Conservation (phyloP, 2,888 invertebrate genomes). For the Ganaspis brasiliensis region DNA sequence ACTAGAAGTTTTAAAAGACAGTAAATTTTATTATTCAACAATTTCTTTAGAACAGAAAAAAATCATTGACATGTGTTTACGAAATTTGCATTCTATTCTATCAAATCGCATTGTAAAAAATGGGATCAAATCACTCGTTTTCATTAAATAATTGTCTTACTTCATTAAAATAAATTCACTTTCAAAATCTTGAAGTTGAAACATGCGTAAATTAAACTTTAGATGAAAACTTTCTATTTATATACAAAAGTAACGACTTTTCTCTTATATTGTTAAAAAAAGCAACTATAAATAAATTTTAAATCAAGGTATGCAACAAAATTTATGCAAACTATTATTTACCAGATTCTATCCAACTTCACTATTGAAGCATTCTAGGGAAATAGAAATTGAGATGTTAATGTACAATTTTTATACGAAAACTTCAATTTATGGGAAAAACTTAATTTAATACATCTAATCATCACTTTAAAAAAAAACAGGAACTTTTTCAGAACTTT, state of each 20-base stretch:
- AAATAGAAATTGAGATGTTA: not conserved
- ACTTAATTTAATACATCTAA: not conserved
- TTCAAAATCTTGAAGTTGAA: not conserved
- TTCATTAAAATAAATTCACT: too few relatives aligned
- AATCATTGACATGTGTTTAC: not conserved
- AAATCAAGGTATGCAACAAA: not conserved
- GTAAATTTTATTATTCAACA: slow-evolving; percentile 32
- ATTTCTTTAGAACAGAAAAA: slow-evolving; percentile 3
- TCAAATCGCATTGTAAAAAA: not conserved
- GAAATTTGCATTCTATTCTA: not conserved
- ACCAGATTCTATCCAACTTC: not conserved
- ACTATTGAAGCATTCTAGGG: not conserved
- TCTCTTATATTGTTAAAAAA: not conserved
- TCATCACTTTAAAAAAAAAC: not conserved
- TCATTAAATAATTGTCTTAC: too few relatives aligned
- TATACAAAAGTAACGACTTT: slow-evolving; percentile 11
- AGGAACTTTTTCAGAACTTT: not conserved
- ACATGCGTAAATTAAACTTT: not conserved
- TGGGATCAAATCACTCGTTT: not conserved
- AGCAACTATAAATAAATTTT: not conserved
- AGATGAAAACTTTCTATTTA: not conserved
- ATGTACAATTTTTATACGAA: not conserved
- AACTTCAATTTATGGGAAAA: not conserved
- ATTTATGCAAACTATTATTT: not conserved
- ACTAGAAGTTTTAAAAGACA: too few relatives aligned